A percentile compares a stretch with the other conserved stretches of the same genome.
These are phyloP conservation scores for Nephrotoma flavescens DNA, from an alignment of 2,888 invertebrate species.

Conservation along the genomic window DNA sequence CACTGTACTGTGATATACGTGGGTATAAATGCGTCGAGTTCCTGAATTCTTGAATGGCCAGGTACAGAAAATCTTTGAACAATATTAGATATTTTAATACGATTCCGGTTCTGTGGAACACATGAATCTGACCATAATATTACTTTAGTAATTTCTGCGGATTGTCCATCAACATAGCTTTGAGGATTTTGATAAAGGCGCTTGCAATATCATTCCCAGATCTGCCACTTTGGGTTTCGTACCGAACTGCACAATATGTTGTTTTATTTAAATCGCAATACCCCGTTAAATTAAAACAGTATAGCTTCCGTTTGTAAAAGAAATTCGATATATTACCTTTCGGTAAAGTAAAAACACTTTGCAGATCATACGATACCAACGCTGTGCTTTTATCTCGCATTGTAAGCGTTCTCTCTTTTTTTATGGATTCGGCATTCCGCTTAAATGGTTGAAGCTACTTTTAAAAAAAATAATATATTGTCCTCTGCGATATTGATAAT, in stretches of 20 bases:
- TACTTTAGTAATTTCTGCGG: too few species aligned
- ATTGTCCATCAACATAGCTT: too few species aligned
- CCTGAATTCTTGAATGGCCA: not conserved
- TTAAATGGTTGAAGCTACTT: not conserved
- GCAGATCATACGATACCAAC: too few species aligned
- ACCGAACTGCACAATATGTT: constrained; percentile 7
- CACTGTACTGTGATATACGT: too few species aligned
- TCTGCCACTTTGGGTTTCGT: not conserved
- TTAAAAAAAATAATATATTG: constrained; percentile 8
- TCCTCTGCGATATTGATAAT: too few species aligned
- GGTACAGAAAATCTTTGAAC: not conserved
- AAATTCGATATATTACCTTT: too few species aligned
- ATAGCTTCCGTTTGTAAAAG: too few species aligned
- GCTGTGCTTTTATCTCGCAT: too few species aligned
- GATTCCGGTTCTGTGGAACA: not conserved
- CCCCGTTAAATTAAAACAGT: too few species aligned
- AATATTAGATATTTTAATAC: not conserved
- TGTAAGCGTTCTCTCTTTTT: too few species aligned
- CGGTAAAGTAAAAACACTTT: too few species aligned
- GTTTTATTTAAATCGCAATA: not conserved
- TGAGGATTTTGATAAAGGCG: not conserved
- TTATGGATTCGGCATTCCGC: not conserved
- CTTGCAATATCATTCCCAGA: not conserved
- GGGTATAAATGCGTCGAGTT: not conserved
- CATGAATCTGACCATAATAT: not conserved